Base-by-base conservation (phyloP, 1,140 invertebrate species). In the Drosophila nikananu region DNA sequence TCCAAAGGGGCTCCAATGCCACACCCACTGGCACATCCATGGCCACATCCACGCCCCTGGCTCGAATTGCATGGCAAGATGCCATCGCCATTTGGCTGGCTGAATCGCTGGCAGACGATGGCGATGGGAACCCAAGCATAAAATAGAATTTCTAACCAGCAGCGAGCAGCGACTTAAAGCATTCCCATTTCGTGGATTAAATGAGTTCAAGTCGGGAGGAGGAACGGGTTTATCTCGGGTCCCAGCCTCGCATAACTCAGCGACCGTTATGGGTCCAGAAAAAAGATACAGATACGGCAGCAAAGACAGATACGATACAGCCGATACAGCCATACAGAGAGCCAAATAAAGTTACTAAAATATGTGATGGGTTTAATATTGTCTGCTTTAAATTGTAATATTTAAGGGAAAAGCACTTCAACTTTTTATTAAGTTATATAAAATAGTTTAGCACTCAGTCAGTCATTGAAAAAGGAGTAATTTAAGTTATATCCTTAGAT, bases 71-170 rank as follows among this genome's bases (percentile, higher is more conserved):
- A 89, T 89, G 86, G 86, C 86, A 82, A 89, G 86, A 74, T 76
- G 78, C 75, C 86, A 90, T 89, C 68, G 84, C 63, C 81, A 84
- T 84, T 82, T 83, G 67, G 71, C 51, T 73, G 80, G 75, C 73
- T 77, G 74, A 73, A 73, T 75, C 70, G 60, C 57, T 84, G 82
- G 73, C 78, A 77, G 67, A 61, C 48, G 75, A 74, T 54, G 52
- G 58, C 44, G 61, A 66, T 82, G 83, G 63, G 77, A 87, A 84
- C 54, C 64, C 66, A 68, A 86, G 79, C 82, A 90, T 90, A 81
- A 86, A 89, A 90, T 87, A 80, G 84, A 75, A 87, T 90, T 90
- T 84, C 81, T 81, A 84, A 84, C 81, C 77, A 80, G 78, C 62
- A 80, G 78, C 62, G 51, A 73, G 46, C 39, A 48, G 62, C 32